phyloP scores from a whole-genome alignment of 2,113 vertebrate species.

The Melanerpes formicivorus region DNA sequence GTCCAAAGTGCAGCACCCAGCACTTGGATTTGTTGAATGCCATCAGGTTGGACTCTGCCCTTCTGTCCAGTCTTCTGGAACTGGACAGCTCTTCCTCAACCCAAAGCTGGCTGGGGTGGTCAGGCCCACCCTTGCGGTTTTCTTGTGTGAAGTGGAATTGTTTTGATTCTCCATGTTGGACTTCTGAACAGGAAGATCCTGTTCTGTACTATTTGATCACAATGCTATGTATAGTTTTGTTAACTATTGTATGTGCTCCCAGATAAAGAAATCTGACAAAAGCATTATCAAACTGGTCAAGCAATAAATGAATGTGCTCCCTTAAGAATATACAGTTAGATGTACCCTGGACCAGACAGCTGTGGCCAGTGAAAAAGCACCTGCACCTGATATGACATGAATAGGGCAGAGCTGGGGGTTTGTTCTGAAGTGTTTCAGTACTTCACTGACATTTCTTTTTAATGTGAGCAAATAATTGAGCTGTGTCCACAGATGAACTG shows the following conservation, averaged over 20 bases:
- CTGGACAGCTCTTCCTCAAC: neutral
- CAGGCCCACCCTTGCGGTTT: neutral
- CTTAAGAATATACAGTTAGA: neutral
- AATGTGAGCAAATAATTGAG: neutral
- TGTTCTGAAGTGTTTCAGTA: neutral
- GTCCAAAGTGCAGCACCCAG: too few relatives aligned
- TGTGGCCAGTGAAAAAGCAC: neutral
- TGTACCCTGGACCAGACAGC: neutral
- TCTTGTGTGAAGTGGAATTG: neutral
- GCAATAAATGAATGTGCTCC: neutral
- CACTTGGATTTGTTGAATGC: too few relatives aligned
- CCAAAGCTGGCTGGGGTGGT: neutral
- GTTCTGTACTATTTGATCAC: neutral
- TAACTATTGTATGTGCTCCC: neutral
- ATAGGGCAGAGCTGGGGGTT: neutral
- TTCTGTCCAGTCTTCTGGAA: neutral
- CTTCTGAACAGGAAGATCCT: neutral
- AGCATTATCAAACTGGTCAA: neutral
- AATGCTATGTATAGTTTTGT: neutral
- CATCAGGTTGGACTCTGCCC: too few relatives aligned
- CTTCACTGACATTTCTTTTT: neutral
- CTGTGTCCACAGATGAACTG: neutral
- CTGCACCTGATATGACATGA: neutral
- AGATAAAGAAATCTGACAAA: neutral
- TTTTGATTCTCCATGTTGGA: neutral